Base-by-base conservation (phyloP, 2,113 vertebrate species). In the Crotalus helleri region DNA sequence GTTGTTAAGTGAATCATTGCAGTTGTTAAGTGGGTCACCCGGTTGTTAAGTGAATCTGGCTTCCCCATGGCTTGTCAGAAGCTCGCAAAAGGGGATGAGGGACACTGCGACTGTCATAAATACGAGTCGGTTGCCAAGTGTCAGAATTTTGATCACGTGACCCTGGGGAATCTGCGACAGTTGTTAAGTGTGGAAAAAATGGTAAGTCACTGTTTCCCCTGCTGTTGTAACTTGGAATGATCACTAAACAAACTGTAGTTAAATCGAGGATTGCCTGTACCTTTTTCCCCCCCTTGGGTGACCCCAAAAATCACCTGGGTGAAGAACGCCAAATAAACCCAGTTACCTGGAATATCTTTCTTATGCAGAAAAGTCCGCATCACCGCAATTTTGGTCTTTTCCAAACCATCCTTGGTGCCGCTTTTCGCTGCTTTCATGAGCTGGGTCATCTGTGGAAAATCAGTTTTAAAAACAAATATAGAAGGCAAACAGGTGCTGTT, bases 361-460 rank as follows among this genome's bases (percentile, higher is more conserved):
- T 98, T 98, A 89, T 99, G 99, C 92, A 99, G 97, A 96, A 99
- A 99, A 10, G 98, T 98, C 61, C 98, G 97, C 98, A 99, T 98
- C 94, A 99, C 98, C 0, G 99, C 99, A 0, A 99, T 98, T 95
- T 98, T 98, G 4, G 99, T 99, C 96, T 99, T 99, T 97, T 99
- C 99, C 92, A 99, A 97, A 26, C 99, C 99, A 3, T 99, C 99
- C 97, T 98, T 99, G 12, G 99, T 99, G 90, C 99, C 99, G 0
- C 98, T 99, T 87, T 97, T 98, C 61, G 99, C 99, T 0, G 99
- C 99, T 96, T 98, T 99, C 99, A 99, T 99, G 95, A 99, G 97
- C 97, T 99, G 99, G 1, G 99, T 99, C 97, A 99, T 98, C 99
- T 99, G 97, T 44, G 85, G 1, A 93, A 13, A 58, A 87, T 49